Base-by-base conservation (phyloP, 2,113 vertebrate species). In the Prunella fulvescens region DNA sequence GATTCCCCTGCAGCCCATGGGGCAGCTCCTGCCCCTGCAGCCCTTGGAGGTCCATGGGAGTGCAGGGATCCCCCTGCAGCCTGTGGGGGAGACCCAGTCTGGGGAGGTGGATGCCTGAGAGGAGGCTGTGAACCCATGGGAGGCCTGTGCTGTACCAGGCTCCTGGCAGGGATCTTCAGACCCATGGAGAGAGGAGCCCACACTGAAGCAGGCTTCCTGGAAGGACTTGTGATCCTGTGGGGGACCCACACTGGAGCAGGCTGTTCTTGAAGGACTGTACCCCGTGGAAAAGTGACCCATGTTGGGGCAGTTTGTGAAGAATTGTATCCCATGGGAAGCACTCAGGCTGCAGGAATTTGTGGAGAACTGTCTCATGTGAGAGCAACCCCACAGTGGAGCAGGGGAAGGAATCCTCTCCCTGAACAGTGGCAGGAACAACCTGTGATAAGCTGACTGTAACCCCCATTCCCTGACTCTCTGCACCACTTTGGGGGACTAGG, bases 31-130 rank as follows among this genome's bases (percentile, higher is more conserved):
- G 31, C 3, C 25, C 16, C 61, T 42, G 20, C 17, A 71, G 29
- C 29, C 35, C 65, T 20, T 7, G 5, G 42, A 56, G 12, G 5
- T 31, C 29, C 12, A 2, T 8, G 42, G 13, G 25, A 48, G 11
- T 8, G 6, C 40, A 80, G 22, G 50, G 37, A 51, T n/a, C 33
- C 33, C 2, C 28, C 23, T 45, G 39, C 8, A 60, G 33, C 45
- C 45, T 7, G 0, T 24, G 31, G 3, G 19, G 37, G 51, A 51
- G 9, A 37, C 6, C 12, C 51, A 29, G 11, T 4, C 10, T 2
- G 2, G 60, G 66, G 39, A 31, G 13, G 7, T 23, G 53, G 2
- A 67, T 26, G 33, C 26, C 53, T 44, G 53, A 37, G 62, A 86
- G 62, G 23, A 60, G 14, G 14, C 45, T 78, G 39, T 45, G 33